These are phyloP conservation scores for Acleris emargana DNA, from an alignment of 2,888 invertebrate genomes.

Conservation along the genomic window DNA sequence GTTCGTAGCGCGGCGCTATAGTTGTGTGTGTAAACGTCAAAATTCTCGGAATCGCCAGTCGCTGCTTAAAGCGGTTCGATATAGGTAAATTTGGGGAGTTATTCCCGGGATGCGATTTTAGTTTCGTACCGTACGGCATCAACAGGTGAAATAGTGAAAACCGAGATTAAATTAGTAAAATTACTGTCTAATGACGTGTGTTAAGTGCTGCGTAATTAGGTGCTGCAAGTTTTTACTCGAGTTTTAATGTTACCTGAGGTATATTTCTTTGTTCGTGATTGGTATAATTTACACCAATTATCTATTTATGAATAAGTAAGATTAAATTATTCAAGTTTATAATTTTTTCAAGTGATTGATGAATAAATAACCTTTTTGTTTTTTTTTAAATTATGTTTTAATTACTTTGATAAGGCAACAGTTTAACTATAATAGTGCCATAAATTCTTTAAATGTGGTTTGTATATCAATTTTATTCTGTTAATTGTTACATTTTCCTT, in stretches of 20 bases:
- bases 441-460: background rate
- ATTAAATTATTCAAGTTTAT: background rate
- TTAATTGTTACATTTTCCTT: background rate
- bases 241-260: constrained; percentile 9
- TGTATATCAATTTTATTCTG: background rate
- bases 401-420: background rate
- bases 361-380: background rate
- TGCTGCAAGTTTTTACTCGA: background rate
- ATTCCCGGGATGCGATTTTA: constrained; percentile 35
- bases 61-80: constrained; percentile 55
- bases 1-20: constrained; percentile 50
- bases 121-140: constrained; percentile 37
- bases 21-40: constrained; percentile 64
- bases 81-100: constrained; percentile 56
- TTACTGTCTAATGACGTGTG: background rate
- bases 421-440: too few relatives aligned
- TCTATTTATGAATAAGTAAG: background rate
- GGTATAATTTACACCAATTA: constrained; percentile 11
- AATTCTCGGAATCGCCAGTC: constrained; percentile 68
- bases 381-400: background rate
- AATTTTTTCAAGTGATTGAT: background rate
- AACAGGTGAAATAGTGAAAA: constrained; percentile 37
- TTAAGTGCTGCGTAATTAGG: constrained; percentile 11
- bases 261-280: constrained; percentile 25
- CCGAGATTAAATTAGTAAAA: background rate